These are phyloP conservation scores for Ascaphus truei DNA, from an alignment of 2,113 vertebrate species.

Conservation along the genomic window DNA sequence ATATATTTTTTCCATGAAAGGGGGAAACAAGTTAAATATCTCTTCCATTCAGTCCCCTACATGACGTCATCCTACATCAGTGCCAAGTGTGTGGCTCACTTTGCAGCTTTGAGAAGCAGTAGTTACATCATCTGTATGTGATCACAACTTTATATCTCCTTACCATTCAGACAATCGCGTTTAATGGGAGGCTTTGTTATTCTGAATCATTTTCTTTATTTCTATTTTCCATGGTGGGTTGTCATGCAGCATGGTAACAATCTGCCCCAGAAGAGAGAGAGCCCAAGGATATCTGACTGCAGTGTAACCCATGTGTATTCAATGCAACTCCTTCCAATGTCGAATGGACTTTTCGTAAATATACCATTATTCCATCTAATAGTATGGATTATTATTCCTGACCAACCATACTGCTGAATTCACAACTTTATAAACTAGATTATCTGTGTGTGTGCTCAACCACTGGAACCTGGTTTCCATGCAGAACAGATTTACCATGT, in stretches of 20 bases:
- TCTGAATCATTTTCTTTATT: neutral
- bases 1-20: no score
- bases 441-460: neutral
- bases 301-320: no score
- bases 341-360: no score
- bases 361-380: no score
- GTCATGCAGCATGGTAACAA: slow-evolving; percentile 6
- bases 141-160: slow-evolving; percentile 33
- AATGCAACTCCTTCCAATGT: no score
- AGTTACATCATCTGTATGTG: slow-evolving; percentile 30
- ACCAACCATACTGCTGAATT: no score
- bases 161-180: neutral
- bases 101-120: slow-evolving; percentile 26
- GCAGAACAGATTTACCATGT: neutral
- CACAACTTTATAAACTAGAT: neutral
- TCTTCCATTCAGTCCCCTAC: slow-evolving; percentile 49
- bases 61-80: slow-evolving; percentile 46
- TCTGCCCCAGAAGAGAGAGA: no score
- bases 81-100: slow-evolving; percentile 36
- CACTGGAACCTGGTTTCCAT: neutral
- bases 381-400: no score
- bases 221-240: neutral
- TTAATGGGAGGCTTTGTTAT: no score
- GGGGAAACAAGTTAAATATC: no score
- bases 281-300: neutral